Conservation (phyloP, 2,888 invertebrate genomes). For the Meta bourneti region DNA sequence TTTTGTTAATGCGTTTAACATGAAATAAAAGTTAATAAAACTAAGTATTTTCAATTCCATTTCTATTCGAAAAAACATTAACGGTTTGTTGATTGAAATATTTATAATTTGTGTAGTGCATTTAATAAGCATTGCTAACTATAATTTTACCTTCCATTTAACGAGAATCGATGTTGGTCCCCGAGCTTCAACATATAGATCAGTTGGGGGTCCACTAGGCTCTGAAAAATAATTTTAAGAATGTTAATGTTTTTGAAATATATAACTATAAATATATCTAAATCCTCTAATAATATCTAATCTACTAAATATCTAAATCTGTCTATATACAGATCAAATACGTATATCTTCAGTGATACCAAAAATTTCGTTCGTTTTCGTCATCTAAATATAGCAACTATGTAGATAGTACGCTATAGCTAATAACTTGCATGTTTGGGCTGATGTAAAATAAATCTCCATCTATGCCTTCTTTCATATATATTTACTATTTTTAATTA, state of each 20-base stretch:
- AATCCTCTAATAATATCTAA: neutral
- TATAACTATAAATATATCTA: neutral
- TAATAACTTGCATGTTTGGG: no score
- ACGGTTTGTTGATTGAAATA: neutral
- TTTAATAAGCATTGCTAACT: neutral
- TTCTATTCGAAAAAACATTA: neutral
- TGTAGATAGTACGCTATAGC: no score
- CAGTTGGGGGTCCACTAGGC: slow-evolving; percentile 78
- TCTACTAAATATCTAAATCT: no score
- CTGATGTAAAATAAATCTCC: no score
- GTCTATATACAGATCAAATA: no score
- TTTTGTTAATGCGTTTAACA: neutral
- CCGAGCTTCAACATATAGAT: slow-evolving; percentile 76
- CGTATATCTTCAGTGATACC: no score
- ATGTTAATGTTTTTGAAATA: neutral
- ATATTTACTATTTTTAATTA: no score
- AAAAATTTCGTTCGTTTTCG: no score
- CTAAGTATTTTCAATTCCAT: neutral
- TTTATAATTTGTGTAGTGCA: no score
- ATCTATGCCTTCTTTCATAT: no score
- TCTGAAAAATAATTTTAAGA: slow-evolving; percentile 55
- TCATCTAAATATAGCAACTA: no score
- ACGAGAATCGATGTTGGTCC: slow-evolving; percentile 77
- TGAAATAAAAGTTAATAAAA: neutral
- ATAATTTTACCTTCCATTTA: slow-evolving; percentile 76